Conservation (phyloP, 2,113 vertebrate species). For the Mesoclemmys tuberculata region DNA sequence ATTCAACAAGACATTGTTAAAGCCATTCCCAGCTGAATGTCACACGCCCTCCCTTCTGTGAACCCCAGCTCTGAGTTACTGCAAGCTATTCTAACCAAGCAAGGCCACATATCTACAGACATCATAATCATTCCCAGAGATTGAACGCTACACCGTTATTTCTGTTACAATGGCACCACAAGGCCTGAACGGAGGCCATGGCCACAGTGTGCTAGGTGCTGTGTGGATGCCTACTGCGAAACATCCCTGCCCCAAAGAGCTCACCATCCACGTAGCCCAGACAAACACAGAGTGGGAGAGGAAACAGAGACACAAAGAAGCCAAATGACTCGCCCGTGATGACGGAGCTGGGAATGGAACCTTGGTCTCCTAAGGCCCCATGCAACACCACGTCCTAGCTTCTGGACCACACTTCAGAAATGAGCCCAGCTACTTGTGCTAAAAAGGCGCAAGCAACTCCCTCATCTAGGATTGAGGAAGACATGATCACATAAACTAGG, state of each 20-base stretch:
- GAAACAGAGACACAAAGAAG: not conserved
- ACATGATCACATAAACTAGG: not conserved
- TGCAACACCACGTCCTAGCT: not conserved
- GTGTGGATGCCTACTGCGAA: not conserved
- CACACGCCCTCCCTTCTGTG: not conserved
- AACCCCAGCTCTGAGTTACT: not conserved
- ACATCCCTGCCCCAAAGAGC: not conserved
- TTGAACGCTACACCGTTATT: not conserved
- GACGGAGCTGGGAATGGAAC: not conserved
- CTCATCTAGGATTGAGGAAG: not conserved
- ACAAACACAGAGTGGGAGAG: not conserved
- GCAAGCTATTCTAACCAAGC: not conserved
- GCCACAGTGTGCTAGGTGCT: not conserved
- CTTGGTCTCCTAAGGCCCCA: not conserved
- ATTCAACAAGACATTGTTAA: not conserved
- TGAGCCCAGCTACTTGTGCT: not conserved
- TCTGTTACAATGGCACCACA: not conserved
- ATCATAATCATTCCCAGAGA: not conserved
- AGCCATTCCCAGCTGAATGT: not conserved
- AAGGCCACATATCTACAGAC: not conserved
- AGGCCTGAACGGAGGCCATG: not conserved
- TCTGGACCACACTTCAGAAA: fast-evolving
- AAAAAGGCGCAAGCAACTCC: not conserved
- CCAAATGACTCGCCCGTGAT: fast-evolving
- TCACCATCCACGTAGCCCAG: not conserved